Conservation (phyloP, 2,888 invertebrate genomes). For the Nasonia oneida region DNA sequence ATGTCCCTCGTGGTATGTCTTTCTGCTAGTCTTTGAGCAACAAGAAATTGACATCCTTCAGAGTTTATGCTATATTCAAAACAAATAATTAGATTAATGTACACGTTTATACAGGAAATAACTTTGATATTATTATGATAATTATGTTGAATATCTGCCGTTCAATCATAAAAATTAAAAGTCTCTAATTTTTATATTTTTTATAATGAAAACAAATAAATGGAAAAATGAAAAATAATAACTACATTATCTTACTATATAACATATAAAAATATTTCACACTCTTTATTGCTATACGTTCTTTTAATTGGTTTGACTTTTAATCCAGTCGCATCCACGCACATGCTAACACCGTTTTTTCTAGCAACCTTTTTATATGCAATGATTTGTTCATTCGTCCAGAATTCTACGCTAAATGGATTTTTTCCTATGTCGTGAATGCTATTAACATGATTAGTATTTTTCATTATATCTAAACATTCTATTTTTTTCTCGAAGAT, state of each 20-base stretch:
- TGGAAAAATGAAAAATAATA: no score
- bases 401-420: slow-evolving; percentile 1
- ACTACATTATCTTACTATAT: background rate
- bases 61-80: slow-evolving; percentile 15
- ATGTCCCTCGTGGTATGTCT: slow-evolving; percentile 50
- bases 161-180: no score
- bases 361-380: background rate
- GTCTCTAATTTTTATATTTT: no score
- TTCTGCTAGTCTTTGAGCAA: slow-evolving; percentile 49
- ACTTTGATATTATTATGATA: no score
- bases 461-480: background rate
- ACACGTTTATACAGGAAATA: no score
- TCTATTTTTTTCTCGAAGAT: slow-evolving; percentile 7
- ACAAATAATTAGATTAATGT: background rate
- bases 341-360: background rate
- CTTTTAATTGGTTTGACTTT: slow-evolving; percentile 14
- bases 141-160: no score
- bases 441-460: background rate
- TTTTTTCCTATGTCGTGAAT: background rate
- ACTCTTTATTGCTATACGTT: background rate
- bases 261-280: slow-evolving; percentile 34
- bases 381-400: background rate
- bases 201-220: no score
- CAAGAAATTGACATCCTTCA: slow-evolving; percentile 22
- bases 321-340: slow-evolving; percentile 32